Percentiles rank a stretch among this genome's conserved stretches.
Conservation (phyloP, 2,888 invertebrate species). For the Oithona nana region DNA sequence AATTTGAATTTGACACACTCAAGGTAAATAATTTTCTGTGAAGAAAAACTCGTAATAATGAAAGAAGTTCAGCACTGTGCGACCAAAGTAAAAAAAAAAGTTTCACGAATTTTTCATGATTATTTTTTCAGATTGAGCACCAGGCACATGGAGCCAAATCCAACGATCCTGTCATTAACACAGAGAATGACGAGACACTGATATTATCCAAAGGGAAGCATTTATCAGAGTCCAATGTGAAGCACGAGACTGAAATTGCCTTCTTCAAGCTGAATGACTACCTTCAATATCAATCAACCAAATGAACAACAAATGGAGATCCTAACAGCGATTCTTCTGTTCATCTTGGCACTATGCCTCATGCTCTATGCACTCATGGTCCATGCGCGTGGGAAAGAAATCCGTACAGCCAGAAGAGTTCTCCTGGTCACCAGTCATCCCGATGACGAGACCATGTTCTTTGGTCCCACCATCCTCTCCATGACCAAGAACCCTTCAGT, state of each 20-base stretch:
- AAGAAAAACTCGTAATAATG: no score
- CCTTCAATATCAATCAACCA: constrained; percentile 18
- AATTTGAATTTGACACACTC: constrained; percentile 25
- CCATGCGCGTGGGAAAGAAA: constrained; percentile 24
- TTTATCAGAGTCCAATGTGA: constrained; percentile 23
- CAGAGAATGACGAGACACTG: constrained; percentile 25
- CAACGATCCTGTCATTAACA: constrained; percentile 27
- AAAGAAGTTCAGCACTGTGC: no score
- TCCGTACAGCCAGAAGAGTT: constrained; percentile 39
- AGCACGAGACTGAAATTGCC: constrained; percentile 27
- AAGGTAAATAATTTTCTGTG: constrained; percentile 23
- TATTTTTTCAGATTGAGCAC: constrained; percentile 23
- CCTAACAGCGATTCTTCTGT: not conserved
- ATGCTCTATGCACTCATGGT: not conserved
- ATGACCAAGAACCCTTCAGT: constrained; percentile 13
- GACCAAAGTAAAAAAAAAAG: no score
- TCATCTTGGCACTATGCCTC: not conserved
- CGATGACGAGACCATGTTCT: constrained; percentile 98
- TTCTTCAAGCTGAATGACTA: constrained; percentile 26
- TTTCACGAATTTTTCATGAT: no score
- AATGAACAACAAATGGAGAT: not conserved
- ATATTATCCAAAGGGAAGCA: constrained; percentile 22
- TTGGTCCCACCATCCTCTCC: constrained; percentile 66
- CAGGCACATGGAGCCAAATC: constrained; percentile 27
- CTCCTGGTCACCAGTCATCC: constrained; percentile 82